phyloP scores from a whole-genome alignment of 1,140 invertebrate genomes.

The Sarcophaga bullata region DNA sequence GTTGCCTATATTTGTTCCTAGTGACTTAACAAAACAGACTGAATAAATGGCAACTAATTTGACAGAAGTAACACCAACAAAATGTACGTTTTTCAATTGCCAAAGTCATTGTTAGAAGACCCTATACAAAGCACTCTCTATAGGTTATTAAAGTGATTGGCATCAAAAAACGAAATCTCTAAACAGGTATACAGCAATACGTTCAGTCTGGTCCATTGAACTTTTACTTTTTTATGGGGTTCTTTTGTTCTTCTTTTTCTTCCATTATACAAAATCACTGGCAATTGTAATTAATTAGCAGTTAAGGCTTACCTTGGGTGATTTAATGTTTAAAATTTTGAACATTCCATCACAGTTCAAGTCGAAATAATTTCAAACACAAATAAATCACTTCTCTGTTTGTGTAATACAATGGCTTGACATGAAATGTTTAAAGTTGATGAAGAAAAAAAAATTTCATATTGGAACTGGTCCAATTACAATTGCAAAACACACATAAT shows the following conservation, averaged over 20 bases:
- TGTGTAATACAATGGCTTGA: neutral
- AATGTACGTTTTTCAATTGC: too few relatives aligned
- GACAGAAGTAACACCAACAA: too few relatives aligned
- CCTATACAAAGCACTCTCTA: too few relatives aligned
- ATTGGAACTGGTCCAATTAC: conserved; percentile 22
- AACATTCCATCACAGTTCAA: conserved; percentile 21
- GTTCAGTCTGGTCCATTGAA: too few relatives aligned
- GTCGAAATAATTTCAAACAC: neutral
- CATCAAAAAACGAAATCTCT: neutral
- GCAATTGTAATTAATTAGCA: too few relatives aligned
- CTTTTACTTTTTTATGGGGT: neutral
- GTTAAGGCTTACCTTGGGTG: too few relatives aligned
- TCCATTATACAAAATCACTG: neutral
- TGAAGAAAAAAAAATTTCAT: neutral
- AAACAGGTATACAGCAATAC: neutral
- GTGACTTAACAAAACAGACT: too few relatives aligned
- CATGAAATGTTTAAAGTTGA: neutral
- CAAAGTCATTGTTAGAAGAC: too few relatives aligned
- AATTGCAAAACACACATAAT: neutral
- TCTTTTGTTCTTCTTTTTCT: neutral
- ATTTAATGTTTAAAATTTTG: too few relatives aligned
- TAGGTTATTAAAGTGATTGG: too few relatives aligned
- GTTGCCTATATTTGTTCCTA: too few relatives aligned
- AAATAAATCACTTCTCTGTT: conserved; percentile 5
- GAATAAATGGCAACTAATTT: too few relatives aligned